Percentiles rank a stretch among this genome's conserved stretches.
These are phyloP conservation scores for Nipponia nippon DNA, from an alignment of 2,113 vertebrate species.

Conservation along the genomic window DNA sequence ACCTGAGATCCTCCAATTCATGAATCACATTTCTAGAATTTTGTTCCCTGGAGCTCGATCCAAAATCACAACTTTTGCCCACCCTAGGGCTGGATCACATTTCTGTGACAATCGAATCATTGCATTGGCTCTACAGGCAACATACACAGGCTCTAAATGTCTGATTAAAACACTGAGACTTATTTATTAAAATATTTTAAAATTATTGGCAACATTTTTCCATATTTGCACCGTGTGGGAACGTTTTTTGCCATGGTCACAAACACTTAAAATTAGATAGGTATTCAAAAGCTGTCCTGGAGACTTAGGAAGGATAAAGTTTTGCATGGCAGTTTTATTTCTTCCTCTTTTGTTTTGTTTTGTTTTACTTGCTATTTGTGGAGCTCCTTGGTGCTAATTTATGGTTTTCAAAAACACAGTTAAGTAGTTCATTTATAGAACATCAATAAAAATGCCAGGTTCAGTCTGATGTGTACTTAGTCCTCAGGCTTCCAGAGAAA, in stretches of 20 bases:
- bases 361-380: neutral
- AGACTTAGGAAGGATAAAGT: neutral
- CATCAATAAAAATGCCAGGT: neutral
- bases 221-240: neutral
- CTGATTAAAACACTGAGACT: neutral
- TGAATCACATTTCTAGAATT: neutral
- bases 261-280: neutral
- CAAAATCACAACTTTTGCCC: neutral
- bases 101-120: neutral
- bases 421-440: neutral
- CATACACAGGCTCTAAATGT: neutral
- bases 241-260: neutral
- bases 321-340: neutral
- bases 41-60: neutral
- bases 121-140: neutral
- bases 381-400: neutral
- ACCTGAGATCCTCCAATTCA: neutral
- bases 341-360: neutral
- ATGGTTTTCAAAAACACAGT: neutral
- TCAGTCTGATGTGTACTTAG: neutral
- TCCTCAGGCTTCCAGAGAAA: neutral
- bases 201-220: neutral
- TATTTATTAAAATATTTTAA: neutral
- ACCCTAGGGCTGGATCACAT: rapidly evolving
- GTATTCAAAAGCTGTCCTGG: neutral